phyloP scores from a whole-genome alignment of 2,888 invertebrate genomes.

The Phalangium opilio region DNA sequence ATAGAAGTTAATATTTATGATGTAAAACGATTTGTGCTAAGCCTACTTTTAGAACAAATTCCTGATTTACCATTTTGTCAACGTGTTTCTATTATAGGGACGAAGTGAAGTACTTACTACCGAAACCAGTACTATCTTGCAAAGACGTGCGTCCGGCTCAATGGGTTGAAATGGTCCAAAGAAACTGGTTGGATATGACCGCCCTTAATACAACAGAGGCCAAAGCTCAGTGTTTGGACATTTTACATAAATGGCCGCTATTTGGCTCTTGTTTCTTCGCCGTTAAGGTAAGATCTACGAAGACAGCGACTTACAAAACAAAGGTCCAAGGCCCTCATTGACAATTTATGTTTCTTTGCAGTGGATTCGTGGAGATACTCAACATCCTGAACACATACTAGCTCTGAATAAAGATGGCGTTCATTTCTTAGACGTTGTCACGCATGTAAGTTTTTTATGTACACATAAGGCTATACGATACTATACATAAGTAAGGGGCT shows the following conservation, averaged over 20 bases:
- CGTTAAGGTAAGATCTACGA: slow-evolving; percentile 42
- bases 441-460: slow-evolving; percentile 47
- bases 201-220: slow-evolving; percentile 60
- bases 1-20: too few relatives aligned
- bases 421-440: slow-evolving; percentile 76
- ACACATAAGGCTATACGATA: too few relatives aligned
- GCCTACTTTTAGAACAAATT: too few relatives aligned
- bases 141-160: slow-evolving; percentile 72
- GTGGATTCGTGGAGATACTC: slow-evolving; percentile 35
- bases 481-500: too few relatives aligned
- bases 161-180: slow-evolving; percentile 77
- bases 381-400: slow-evolving; percentile 73
- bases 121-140: slow-evolving; percentile 72
- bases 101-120: slow-evolving; percentile 61
- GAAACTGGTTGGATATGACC: slow-evolving; percentile 70
- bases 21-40: too few relatives aligned
- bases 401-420: slow-evolving; percentile 87
- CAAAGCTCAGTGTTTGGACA: slow-evolving; percentile 53
- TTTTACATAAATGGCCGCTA: slow-evolving; percentile 81
- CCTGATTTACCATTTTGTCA: not conserved
- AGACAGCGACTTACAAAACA: not conserved
- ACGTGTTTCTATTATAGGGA: slow-evolving; percentile 24
- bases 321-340: not conserved
- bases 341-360: slow-evolving; percentile 8
- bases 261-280: slow-evolving; percentile 98